Evolutionary conservation across 1,140 invertebrate genomes (phyloP).

Genomic region (Zaprionus kolodkinae): DNA sequence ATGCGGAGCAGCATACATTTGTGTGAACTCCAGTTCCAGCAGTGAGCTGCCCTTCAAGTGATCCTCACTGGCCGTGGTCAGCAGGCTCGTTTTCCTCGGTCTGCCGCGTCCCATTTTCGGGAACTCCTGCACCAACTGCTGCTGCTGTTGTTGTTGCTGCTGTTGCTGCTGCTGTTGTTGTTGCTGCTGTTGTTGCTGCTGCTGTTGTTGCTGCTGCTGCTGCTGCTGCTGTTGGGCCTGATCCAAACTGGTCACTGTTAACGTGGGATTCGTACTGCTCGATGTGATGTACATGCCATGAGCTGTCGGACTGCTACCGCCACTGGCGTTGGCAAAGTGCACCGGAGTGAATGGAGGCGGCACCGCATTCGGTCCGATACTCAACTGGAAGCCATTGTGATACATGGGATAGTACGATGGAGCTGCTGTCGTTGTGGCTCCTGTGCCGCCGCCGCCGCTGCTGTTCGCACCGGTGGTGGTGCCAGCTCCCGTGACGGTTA

Average conservation of each 20-base stretch:
- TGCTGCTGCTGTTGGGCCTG: conserved; percentile 28
- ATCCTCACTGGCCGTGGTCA: conserved; percentile 52
- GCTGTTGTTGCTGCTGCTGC: conserved; percentile 40
- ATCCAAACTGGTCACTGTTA: conserved; percentile 48
- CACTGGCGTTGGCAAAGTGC: conserved; percentile 71
- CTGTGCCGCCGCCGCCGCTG: conserved; percentile 15
- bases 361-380: conserved; percentile 76
- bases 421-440: conserved; percentile 39
- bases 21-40: conserved; percentile 78
- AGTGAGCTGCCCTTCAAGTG: conserved; percentile 72
- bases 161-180: conserved; percentile 41
- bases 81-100: conserved; percentile 64
- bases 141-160: conserved; percentile 38
- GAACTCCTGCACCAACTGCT: conserved; percentile 51
- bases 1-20: conserved; percentile 75
- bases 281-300: conserved; percentile 68
- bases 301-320: conserved; percentile 58
- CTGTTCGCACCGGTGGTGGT: conserved; percentile 5
- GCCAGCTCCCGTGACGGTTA: conserved; percentile 39
- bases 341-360: conserved; percentile 82
- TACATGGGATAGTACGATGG: conserved; percentile 84
- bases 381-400: conserved; percentile 83
- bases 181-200: conserved; percentile 24
- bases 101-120: conserved; percentile 74
- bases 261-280: conserved; percentile 55